These are phyloP conservation scores for Lasioglossum villosulum DNA, from an alignment of 2,888 invertebrate genomes.

Conservation along the genomic window DNA sequence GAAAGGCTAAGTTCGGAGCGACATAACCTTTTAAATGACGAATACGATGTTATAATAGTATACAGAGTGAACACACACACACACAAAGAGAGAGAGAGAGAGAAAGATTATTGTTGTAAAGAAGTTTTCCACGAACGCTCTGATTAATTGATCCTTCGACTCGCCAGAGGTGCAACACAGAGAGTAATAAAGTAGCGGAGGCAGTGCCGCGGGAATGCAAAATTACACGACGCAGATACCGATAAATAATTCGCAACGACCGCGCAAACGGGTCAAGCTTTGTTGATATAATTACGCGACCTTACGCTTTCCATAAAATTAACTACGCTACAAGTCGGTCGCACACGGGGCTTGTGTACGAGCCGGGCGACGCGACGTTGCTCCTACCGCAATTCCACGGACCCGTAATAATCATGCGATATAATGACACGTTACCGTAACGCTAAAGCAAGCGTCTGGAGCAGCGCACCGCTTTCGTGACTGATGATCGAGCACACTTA, in stretches of 20 bases:
- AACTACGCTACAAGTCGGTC: constrained; percentile 14
- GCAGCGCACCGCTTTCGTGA: constrained; percentile 54
- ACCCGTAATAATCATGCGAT: constrained; percentile 55
- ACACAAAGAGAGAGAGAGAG: too few species aligned
- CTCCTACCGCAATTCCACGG: constrained; percentile 54
- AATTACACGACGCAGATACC: constrained; percentile 29
- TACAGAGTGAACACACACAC: background rate
- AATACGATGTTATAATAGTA: background rate
- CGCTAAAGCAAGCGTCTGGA: constrained; percentile 49
- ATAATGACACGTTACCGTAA: constrained; percentile 64
- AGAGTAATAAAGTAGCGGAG: constrained; percentile 12
- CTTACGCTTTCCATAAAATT: constrained; percentile 49
- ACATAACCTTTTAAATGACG: too few species aligned
- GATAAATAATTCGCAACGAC: constrained; percentile 33
- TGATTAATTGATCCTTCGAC: background rate
- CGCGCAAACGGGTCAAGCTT: constrained; percentile 35
- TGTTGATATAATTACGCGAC: constrained; percentile 65
- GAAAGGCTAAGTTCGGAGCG: too few species aligned
- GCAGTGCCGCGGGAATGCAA: background rate
- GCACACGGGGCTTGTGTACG: background rate
- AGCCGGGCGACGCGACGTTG: background rate
- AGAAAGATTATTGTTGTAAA: background rate
- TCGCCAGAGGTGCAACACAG: background rate
- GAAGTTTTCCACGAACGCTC: background rate
- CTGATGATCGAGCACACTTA: constrained; percentile 50